Evolutionary conservation across 64 coral and sea anemone species (phyloP).

Genomic region (Pachyseris speciosa): DNA sequence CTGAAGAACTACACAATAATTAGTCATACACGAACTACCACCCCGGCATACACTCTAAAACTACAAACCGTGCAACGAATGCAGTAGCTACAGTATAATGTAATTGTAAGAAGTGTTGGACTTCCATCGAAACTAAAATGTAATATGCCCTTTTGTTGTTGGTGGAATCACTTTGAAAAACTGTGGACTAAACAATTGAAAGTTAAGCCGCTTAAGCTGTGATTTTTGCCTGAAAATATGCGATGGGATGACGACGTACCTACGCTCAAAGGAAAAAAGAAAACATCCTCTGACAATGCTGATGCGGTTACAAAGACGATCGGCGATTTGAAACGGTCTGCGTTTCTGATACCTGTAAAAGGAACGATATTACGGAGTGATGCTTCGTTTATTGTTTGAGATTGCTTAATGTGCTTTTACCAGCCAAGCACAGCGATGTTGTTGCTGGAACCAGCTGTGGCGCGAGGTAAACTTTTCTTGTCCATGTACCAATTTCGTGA

Average conservation of each 20-base stretch:
- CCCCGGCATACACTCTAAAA: too few species aligned
- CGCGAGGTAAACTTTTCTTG: background rate
- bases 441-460: slow-evolving; percentile 31
- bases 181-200: slow-evolving; percentile 12
- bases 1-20: background rate
- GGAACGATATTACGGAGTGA: background rate
- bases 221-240: background rate
- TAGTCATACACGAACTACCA: too few species aligned
- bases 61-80: too few species aligned
- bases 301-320: slow-evolving; percentile 1
- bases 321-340: slow-evolving; percentile 24
- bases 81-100: background rate
- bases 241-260: background rate
- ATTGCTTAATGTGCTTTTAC: background rate
- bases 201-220: slow-evolving; percentile 6
- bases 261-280: background rate
- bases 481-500: slow-evolving; percentile 26
- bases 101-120: background rate
- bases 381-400: background rate
- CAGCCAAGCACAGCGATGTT: slow-evolving; percentile 1
- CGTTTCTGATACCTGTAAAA: background rate
- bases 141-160: background rate
- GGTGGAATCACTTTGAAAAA: background rate
- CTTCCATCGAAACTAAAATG: background rate
- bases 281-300: background rate